Evolutionary conservation across 2,113 vertebrate genomes (phyloP), one percentile per base, ranked within the genome.

Genomic region (Tetraodon nigroviridis): DNA sequence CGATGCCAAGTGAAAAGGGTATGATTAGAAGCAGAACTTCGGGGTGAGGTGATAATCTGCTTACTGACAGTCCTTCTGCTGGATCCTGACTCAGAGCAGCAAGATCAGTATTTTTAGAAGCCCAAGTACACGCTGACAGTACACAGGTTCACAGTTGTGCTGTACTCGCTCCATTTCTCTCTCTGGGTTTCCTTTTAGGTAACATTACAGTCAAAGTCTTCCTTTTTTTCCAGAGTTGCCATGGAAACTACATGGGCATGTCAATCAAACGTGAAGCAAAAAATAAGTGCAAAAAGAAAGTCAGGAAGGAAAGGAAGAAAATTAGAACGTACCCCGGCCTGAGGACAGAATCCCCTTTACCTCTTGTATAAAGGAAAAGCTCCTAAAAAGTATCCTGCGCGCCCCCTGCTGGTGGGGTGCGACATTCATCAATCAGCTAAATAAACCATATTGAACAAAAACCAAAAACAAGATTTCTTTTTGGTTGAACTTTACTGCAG

Each of bases 181-280:
- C 51, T 65, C 60, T 79, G 13, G 47, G 22, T 55, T 17, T 77
- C 27, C 27, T 50, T n/a, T 69, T 42, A 67, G 72, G 52, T 72
- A 64, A 76, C 64, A 21, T 71, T 76, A 58, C 45, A 66, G 60
- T 62, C 55, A 58, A 51, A 74, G 59, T 65, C 4, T 22, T 7
- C 19, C 51, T 48, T 47, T 54, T 62, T 70, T 69, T 73, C 52
- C 22, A 51, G 51, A 44, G 88, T 88, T 88, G 65, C 87, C 78
- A 88, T 88, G 78, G 87, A 79, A 89, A 90, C 88, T 82, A 71
- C 77, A 71, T 74, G 66, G 77, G 83, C 65, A 86, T 86, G 66
- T 86, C 55, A 71, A 80, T 80, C 75, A 80, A 76, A 79, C 73
- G 67, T 68, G 71, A 84, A 75, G 67, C 69, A 69, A 84, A 75